Conservation (phyloP, 2,888 invertebrate species). For the Lasioglossum malachurum region DNA sequence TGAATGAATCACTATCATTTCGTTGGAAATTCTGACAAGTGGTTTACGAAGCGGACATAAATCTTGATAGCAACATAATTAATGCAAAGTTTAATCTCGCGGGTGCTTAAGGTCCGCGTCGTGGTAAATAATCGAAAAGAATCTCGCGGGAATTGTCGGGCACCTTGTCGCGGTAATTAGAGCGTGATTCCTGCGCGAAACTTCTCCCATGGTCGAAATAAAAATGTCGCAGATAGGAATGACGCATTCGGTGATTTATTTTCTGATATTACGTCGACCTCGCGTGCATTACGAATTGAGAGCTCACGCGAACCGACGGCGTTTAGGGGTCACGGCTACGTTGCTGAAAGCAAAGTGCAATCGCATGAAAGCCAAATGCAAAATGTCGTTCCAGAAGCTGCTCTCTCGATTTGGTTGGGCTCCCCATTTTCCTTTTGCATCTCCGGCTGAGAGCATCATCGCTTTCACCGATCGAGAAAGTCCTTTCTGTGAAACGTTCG, state of each 20-base stretch:
- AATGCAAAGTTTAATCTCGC: background rate
- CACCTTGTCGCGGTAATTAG: constrained; percentile 23
- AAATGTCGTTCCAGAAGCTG: constrained; percentile 17
- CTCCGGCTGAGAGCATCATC: constrained; percentile 18
- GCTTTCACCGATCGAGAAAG: constrained; percentile 71
- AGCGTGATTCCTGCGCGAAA: constrained; percentile 41
- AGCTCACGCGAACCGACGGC: constrained; percentile 39
- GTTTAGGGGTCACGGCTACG: constrained; percentile 27
- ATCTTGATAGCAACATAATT: background rate
- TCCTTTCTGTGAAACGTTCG: constrained; percentile 45
- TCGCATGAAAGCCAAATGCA: constrained; percentile 4
- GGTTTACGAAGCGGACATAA: background rate
- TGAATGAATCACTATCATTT: background rate
- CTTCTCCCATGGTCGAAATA: constrained; percentile 9
- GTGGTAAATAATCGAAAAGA: background rate
- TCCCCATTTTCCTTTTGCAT: constrained; percentile 19
- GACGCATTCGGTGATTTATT: constrained; percentile 30
- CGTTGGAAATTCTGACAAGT: background rate
- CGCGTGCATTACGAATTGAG: constrained; percentile 38
- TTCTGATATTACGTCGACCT: constrained; percentile 39
- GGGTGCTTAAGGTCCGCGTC: background rate
- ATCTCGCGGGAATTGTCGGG: constrained; percentile 1
- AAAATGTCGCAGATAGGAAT: constrained; percentile 30
- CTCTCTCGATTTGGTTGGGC: constrained; percentile 9
- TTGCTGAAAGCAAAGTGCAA: constrained; percentile 3